phyloP scores from a whole-genome alignment of 2,888 invertebrate species.

The Drosophila cyrtoloma region DNA sequence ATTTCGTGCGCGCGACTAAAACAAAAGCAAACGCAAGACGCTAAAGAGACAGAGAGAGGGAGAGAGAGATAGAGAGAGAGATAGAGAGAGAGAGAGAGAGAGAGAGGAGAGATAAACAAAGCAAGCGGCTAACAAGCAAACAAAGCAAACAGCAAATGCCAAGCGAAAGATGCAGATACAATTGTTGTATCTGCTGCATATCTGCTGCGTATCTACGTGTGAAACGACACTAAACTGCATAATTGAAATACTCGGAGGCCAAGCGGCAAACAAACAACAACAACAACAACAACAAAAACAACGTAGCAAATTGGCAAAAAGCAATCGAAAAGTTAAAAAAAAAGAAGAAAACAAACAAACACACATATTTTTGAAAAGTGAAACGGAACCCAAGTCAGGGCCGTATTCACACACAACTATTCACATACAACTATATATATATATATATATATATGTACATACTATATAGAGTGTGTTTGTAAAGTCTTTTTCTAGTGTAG shows the following conservation, averaged over 20 bases:
- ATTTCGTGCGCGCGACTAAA: constrained; percentile 67
- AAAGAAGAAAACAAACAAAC: constrained; percentile 1
- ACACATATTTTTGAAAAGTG: constrained; percentile 63
- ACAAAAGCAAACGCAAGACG: constrained; percentile 47
- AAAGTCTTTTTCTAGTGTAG: constrained; percentile 14
- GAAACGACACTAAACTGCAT: constrained; percentile 73
- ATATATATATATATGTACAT: background rate
- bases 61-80: constrained; percentile 8
- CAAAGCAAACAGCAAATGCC: constrained; percentile 33
- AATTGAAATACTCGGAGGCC: constrained; percentile 59
- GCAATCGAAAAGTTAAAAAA: constrained; percentile 39
- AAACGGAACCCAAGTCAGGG: constrained; percentile 78
- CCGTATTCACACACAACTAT: constrained; percentile 22
- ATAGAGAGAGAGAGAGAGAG: constrained; percentile 4
- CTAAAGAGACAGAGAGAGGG: constrained; percentile 4
- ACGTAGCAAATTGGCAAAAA: constrained; percentile 40
- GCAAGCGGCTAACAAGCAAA: constrained; percentile 43
- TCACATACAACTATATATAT: background rate
- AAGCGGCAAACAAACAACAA: constrained; percentile 24
- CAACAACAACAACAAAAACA: background rate
- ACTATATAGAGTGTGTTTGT: background rate
- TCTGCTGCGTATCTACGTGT: constrained; percentile 62
- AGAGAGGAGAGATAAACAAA: constrained; percentile 40
- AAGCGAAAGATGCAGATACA: constrained; percentile 42
- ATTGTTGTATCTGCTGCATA: constrained; percentile 34